Conservation (phyloP, 2,113 vertebrate species). For the Uropsilus gracilis region DNA sequence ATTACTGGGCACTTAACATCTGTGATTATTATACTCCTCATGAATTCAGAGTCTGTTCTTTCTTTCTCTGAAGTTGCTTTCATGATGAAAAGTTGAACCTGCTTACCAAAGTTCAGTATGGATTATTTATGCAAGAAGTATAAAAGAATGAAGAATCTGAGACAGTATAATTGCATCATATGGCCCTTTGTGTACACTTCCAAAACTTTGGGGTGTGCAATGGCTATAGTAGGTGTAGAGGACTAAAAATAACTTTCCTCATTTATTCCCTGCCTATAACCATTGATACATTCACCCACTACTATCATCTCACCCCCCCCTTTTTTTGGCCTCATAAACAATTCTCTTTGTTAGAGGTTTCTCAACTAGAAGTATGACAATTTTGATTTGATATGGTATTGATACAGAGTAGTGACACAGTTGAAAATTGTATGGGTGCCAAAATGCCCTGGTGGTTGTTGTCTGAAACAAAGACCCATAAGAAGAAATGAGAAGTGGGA, state of each 20-base stretch:
- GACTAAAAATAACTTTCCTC: background rate
- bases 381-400: background rate
- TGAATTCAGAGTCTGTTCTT: background rate
- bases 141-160: conserved; percentile 5
- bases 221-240: background rate
- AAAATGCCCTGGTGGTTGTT: no score
- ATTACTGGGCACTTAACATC: conserved; percentile 38
- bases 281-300: background rate
- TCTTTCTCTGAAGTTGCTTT: conserved; percentile 56
- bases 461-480: no score
- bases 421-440: no score
- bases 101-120: background rate
- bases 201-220: background rate
- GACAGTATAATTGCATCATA: background rate
- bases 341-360: background rate
- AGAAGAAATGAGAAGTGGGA: no score
- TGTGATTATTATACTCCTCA: background rate
- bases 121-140: conserved; percentile 31
- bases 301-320: background rate
- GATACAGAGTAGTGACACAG: no score
- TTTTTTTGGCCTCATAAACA: background rate
- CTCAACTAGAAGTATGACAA: background rate
- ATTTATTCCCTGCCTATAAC: background rate
- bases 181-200: background rate
- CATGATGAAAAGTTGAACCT: conserved; percentile 12